Percentiles rank a stretch among this genome's conserved stretches.
Evolutionary conservation across 1,140 invertebrate genomes (phyloP).

Genomic region (Philotrypesis tridentata): DNA sequence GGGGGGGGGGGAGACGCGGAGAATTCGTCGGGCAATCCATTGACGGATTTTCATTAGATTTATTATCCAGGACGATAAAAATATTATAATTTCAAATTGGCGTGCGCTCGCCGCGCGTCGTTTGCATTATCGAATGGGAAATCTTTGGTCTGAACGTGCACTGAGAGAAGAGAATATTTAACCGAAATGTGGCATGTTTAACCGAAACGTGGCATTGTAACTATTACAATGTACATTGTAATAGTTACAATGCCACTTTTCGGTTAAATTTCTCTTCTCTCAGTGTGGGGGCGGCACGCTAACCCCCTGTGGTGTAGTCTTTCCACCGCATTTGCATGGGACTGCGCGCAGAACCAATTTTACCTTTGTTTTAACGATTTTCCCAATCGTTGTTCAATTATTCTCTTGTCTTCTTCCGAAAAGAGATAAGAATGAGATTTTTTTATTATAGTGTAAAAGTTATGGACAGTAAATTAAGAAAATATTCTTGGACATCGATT

Average conservation of each 20-base stretch:
- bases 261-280: too few relatives aligned
- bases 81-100: slow-evolving; percentile 34
- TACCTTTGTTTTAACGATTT: background rate
- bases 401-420: background rate
- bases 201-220: too few relatives aligned
- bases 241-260: too few relatives aligned
- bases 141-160: background rate
- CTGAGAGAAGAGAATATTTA: too few relatives aligned
- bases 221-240: too few relatives aligned
- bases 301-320: background rate
- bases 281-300: too few relatives aligned
- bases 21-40: slow-evolving; percentile 8
- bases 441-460: too few relatives aligned
- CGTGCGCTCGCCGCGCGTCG: background rate
- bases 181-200: too few relatives aligned
- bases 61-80: slow-evolving; percentile 14
- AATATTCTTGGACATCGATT: too few relatives aligned
- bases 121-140: slow-evolving; percentile 27
- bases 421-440: too few relatives aligned
- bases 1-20: background rate
- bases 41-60: slow-evolving; percentile 26
- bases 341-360: background rate
- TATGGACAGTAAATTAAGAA: too few relatives aligned
- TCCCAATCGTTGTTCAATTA: background rate
- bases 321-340: background rate